Evolutionary conservation across 2,888 invertebrate species (phyloP).

Genomic region (Ischnura elegans): DNA sequence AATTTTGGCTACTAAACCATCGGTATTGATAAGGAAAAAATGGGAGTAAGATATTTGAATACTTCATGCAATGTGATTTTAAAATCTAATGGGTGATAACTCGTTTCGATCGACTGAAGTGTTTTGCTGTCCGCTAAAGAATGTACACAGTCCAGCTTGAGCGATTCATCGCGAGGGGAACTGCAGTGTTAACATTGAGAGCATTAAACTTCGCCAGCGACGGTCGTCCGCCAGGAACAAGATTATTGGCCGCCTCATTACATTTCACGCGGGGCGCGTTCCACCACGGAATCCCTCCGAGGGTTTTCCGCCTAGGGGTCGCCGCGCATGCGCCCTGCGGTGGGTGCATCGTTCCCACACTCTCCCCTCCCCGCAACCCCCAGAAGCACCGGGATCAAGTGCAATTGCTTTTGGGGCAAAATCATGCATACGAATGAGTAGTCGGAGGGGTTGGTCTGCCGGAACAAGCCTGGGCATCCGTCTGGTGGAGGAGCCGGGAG

Average conservation of each 20-base stretch:
- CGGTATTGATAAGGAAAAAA: too few relatives aligned
- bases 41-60: too few relatives aligned
- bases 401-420: conserved; percentile 35
- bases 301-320: neutral
- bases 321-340: neutral
- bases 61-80: too few relatives aligned
- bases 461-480: neutral
- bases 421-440: conserved; percentile 10
- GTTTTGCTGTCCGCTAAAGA: too few relatives aligned
- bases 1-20: too few relatives aligned
- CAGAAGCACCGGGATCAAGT: neutral
- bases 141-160: neutral
- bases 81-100: too few relatives aligned
- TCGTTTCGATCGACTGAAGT: too few relatives aligned
- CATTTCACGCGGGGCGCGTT: neutral
- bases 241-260: conserved; percentile 3
- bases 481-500: neutral
- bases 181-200: neutral
- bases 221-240: neutral
- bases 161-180: neutral
- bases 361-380: neutral
- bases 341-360: neutral
- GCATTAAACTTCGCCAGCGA: neutral
- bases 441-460: neutral
- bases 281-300: neutral